Evolutionary conservation across 2,113 vertebrate species (phyloP).

Genomic region (Setophaga coronata): DNA sequence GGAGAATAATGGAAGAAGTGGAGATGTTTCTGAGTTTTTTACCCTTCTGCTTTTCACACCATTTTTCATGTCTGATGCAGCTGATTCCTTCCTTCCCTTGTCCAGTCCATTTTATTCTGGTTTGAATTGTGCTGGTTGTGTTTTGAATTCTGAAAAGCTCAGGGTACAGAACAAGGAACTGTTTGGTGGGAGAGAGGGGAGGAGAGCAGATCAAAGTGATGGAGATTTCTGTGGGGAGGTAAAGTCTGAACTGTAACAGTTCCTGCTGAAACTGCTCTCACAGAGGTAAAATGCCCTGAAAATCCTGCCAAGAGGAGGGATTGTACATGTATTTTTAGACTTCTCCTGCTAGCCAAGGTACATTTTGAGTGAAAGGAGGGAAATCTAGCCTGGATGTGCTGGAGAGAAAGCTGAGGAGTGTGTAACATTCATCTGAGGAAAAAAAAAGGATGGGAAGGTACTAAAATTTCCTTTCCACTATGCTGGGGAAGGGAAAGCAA

Average conservation of each 20-base stretch:
- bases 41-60: neutral
- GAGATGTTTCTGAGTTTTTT: neutral
- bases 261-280: neutral
- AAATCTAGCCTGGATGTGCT: neutral
- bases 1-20: neutral
- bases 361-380: neutral
- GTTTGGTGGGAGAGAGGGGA: neutral
- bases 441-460: neutral
- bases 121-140: neutral
- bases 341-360: neutral
- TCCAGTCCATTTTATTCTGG: neutral
- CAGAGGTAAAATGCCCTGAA: neutral
- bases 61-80: neutral
- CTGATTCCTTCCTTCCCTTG: neutral
- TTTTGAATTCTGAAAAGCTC: neutral
- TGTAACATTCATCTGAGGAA: neutral
- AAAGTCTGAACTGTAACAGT: neutral
- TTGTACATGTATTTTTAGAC: neutral
- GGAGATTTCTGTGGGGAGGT: neutral
- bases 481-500: neutral
- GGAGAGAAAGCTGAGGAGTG: neutral
- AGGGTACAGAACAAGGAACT: neutral
- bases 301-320: neutral
- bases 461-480: neutral
- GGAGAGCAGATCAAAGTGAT: neutral